Base-by-base conservation (phyloP, 2,113 vertebrate species). In the Maccullochella peelii region DNA sequence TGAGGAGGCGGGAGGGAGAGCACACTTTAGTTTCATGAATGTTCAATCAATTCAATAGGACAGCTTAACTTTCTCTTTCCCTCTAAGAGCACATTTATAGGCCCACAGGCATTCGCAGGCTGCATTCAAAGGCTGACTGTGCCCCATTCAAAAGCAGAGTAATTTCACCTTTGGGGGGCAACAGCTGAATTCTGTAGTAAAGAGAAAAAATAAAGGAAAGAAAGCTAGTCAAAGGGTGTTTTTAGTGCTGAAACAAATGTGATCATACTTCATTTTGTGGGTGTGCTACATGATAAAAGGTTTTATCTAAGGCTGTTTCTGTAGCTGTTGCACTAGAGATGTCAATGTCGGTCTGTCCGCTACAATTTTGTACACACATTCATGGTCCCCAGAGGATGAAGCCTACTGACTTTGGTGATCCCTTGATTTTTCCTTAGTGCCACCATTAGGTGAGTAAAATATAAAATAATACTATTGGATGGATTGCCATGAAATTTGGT, bases 21-120 rank as follows among this genome's bases (percentile, higher is more conserved):
- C 83, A 86, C 91, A 85, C 94, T 95, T 95, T 94, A 93, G 91
- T 95, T 96, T 95, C 93, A 93, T 94, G 94, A 95, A 95, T 94
- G 95, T 94, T 96, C 95, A 95, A 95, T 95, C 94, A 95, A 96
- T 96, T 96, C 94, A 95, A 95, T 92, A 86, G 94, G 95, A 96
- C 95, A 96, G 93, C 93, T 95, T 94, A 95, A 95, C 94, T 94
- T 94, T 95, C 91, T 91, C 89, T 93, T 90, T 91, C 86, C 87
- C 90, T 86, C 77, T 87, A 89, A 63, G 91, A 91, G 93, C 90
- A 90, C 89, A 86, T 94, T 95, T 94, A 94, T 84, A 92, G 91
- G 92, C 95, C 95, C 93, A 95, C 93, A 92, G 95, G 93, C 94
- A 67, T 91, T 94, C 80, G 66, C 87, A 82, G 86, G 88, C 86